Evolutionary conservation across 1,140 invertebrate species (phyloP).

Genomic region (Euura lappo): DNA sequence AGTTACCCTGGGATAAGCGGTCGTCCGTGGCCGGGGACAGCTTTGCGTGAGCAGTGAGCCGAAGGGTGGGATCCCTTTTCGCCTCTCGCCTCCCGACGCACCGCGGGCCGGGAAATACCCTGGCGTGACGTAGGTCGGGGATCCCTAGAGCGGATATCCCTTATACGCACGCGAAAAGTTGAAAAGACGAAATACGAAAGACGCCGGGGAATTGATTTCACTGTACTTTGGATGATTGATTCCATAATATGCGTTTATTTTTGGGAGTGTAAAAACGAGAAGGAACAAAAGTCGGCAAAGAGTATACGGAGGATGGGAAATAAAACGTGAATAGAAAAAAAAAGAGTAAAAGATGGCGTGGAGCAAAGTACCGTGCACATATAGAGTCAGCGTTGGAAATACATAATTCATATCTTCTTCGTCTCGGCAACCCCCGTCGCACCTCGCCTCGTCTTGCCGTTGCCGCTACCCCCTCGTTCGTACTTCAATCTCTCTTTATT

Average conservation of each 20-base stretch:
- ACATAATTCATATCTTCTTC: conserved; percentile 36
- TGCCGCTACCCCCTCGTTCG: conserved; percentile 13
- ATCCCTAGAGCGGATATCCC: not conserved
- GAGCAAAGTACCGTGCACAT: not conserved
- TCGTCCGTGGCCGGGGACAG: not conserved
- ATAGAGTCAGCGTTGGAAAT: conserved; percentile 21
- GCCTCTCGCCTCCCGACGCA: not conserved
- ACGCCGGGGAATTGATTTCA: too few species aligned
- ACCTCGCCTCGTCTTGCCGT: conserved; percentile 16
- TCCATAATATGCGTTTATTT: too few species aligned
- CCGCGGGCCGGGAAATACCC: not conserved
- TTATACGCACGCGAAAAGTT: too few species aligned
- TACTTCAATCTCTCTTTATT: conserved; percentile 24
- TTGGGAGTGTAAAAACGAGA: too few species aligned
- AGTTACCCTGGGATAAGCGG: not conserved
- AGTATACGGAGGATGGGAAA: too few species aligned
- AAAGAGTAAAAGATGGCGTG: not conserved
- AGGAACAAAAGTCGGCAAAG: too few species aligned
- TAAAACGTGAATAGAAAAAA: too few species aligned
- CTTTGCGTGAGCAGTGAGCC: not conserved
- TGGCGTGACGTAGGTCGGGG: not conserved
- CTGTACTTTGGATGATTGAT: too few species aligned
- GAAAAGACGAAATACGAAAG: too few species aligned
- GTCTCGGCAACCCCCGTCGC: conserved; percentile 8
- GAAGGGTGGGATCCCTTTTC: not conserved